Evolutionary conservation across 2,113 vertebrate genomes (phyloP), one percentile per base, ranked within the genome.

Genomic region (Galbula dea): DNA sequence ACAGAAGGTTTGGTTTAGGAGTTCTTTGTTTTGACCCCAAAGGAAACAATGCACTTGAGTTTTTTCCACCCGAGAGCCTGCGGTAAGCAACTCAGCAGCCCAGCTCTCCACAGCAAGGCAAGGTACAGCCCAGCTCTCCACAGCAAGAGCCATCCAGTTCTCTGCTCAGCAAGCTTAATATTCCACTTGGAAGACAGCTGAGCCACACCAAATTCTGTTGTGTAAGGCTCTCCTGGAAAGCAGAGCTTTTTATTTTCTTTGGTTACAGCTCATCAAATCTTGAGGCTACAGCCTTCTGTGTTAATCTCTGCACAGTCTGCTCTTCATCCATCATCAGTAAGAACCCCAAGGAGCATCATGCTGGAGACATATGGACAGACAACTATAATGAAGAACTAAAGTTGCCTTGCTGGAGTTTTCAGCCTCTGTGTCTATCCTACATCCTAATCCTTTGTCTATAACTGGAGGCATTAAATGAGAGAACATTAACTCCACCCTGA

Each of bases 231-330:
- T 85, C 72, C 92, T 86, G 94, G 83, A 59, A 92, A 90, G 73
- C 6, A 46, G 57, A 78, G 88, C 88, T 94, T 94, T 95, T 94
- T 95, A 84, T 94, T 93, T 88, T 79, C 86, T 89, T 92, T 87
- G 77, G 94, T 96, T 86, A 90, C 90, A 93, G 74, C 90, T 90
- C 88, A 65, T 93, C 57, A 61, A 79, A 90, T 92, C 95, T 95
- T 90, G 83, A 93, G 86, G 86, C 88, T 90, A 75, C 88, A 61
- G 9, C 83, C 95, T 92, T 93, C 86, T 94, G 88, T 75, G 74
- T 93, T 93, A 82, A 92, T 79, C 86, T 75, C 62, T 3, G 5
- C 78, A 80, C 88, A 90, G 96, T 72, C 94, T 89, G 77, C 78
- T 95, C 86, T n/a, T 68, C 92, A 82, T 45, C 93, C 92, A 84